Evolutionary conservation across 1,140 invertebrate species (phyloP).

Genomic region (Wasmannia auropunctata): DNA sequence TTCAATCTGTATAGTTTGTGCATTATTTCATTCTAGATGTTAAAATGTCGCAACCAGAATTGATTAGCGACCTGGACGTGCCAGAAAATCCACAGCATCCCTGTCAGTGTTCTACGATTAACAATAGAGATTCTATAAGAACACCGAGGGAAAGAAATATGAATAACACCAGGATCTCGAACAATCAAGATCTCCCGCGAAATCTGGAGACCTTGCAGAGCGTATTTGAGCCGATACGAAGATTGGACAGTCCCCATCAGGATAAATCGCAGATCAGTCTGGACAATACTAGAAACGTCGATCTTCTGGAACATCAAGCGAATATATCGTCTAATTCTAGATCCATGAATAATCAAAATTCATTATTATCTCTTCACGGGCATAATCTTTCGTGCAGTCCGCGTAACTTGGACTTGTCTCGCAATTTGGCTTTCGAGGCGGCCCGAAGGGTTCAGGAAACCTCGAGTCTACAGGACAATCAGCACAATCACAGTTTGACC

Average conservation of each 20-base stretch:
- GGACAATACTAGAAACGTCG: conserved; percentile 61
- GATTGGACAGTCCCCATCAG: conserved; percentile 71
- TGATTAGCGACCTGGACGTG: conserved; percentile 68
- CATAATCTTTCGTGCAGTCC: conserved; percentile 70
- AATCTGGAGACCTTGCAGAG: conserved; percentile 70
- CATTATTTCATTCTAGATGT: conserved; percentile 57
- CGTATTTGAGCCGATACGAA: conserved; percentile 74
- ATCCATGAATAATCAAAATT: conserved; percentile 62
- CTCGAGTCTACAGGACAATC: conserved; percentile 66
- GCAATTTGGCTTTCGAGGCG: conserved; percentile 72
- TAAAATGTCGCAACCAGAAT: conserved; percentile 71
- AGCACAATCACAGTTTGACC: conserved; percentile 69
- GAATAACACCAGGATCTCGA: conserved; percentile 72
- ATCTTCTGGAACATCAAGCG: conserved; percentile 67
- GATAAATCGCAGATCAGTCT: conserved; percentile 71
- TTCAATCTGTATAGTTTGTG: background rate
- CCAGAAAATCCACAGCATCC: conserved; percentile 69
- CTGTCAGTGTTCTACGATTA: conserved; percentile 74
- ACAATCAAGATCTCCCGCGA: conserved; percentile 66
- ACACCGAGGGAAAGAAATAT: conserved; percentile 67
- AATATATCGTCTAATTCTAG: conserved; percentile 57
- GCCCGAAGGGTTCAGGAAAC: conserved; percentile 72
- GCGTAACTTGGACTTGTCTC: conserved; percentile 69
- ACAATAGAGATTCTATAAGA: conserved; percentile 67
- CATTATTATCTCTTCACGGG: conserved; percentile 62